phyloP scores from a whole-genome alignment of 2,888 invertebrate genomes.

The Oligia latruncula region DNA sequence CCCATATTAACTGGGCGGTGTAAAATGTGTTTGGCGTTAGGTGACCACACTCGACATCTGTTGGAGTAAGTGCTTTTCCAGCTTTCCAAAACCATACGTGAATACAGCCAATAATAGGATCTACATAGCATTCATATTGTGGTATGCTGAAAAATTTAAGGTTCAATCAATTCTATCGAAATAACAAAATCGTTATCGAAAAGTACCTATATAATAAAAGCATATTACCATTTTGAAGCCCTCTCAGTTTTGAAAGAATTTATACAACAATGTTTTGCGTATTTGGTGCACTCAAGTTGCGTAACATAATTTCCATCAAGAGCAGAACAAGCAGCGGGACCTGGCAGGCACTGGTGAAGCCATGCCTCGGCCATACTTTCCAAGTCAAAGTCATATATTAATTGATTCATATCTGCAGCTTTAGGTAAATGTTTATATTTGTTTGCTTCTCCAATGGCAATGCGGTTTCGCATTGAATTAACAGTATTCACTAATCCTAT shows the following conservation, averaged over 20 bases:
- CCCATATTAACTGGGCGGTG: slow-evolving; percentile 84
- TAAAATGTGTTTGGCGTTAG: slow-evolving; percentile 75
- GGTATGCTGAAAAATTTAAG: slow-evolving; percentile 76
- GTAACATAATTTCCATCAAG: slow-evolving; percentile 79
- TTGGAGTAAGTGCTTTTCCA: slow-evolving; percentile 71
- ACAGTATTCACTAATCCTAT: slow-evolving; percentile 80
- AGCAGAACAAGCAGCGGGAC: slow-evolving; percentile 83
- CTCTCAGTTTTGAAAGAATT: slow-evolving; percentile 59
- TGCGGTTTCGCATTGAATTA: slow-evolving; percentile 84
- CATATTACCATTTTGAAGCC: slow-evolving; percentile 74
- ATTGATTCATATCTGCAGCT: slow-evolving; percentile 85
- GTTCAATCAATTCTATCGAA: slow-evolving; percentile 5
- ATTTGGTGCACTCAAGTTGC: slow-evolving; percentile 85
- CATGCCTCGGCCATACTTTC: slow-evolving; percentile 82
- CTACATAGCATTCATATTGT: slow-evolving; percentile 79
- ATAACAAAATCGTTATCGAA: not conserved
- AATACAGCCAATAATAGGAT: slow-evolving; percentile 82
- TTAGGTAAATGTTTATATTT: slow-evolving; percentile 80
- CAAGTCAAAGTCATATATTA: slow-evolving; percentile 84
- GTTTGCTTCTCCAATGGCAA: slow-evolving; percentile 77
- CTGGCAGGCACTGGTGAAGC: slow-evolving; percentile 85
- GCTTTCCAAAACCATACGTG: slow-evolving; percentile 84
- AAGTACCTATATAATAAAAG: not conserved
- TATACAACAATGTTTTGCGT: slow-evolving; percentile 78
- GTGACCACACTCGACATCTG: slow-evolving; percentile 82